phyloP scores from a whole-genome alignment of 30 jellyfish, hydroid and myxozoan genomes.

The Mastigias papua region DNA sequence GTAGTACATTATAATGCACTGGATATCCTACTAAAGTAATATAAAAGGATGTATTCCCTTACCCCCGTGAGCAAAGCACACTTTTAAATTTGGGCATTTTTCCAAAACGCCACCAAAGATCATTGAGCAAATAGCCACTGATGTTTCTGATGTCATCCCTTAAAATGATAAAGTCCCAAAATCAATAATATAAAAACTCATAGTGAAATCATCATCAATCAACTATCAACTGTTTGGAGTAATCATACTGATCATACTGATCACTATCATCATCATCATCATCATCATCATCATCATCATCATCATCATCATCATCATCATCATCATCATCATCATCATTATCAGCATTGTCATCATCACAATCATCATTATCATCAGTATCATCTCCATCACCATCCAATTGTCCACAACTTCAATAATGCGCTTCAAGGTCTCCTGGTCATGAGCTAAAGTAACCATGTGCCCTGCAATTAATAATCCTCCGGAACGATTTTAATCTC shows the following conservation, averaged over 20 bases:
- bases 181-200: too few relatives aligned
- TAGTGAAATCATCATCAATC: too few relatives aligned
- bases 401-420: too few relatives aligned
- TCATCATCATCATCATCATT: background rate
- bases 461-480: too few relatives aligned
- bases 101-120: conserved; percentile 97
- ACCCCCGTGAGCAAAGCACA: conserved; percentile 99
- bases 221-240: too few relatives aligned
- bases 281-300: background rate
- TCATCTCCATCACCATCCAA: too few relatives aligned
- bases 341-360: background rate
- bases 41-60: background rate
- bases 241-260: too few relatives aligned
- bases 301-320: background rate
- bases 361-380: background rate
- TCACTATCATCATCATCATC: background rate
- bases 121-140: conserved; percentile 86
- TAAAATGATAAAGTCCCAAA: too few relatives aligned
- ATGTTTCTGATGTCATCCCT: conserved; percentile 97
- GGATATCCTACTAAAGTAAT: background rate
- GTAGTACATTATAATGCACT: too few relatives aligned
- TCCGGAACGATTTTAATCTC: too few relatives aligned
- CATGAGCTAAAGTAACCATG: too few relatives aligned
- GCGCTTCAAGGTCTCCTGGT: too few relatives aligned
- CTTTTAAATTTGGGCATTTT: conserved; percentile 83